Evolutionary conservation across 1,140 invertebrate species (phyloP), one percentile per base, ranked within the genome.

Genomic region (Drosophila ohnishii): DNA sequence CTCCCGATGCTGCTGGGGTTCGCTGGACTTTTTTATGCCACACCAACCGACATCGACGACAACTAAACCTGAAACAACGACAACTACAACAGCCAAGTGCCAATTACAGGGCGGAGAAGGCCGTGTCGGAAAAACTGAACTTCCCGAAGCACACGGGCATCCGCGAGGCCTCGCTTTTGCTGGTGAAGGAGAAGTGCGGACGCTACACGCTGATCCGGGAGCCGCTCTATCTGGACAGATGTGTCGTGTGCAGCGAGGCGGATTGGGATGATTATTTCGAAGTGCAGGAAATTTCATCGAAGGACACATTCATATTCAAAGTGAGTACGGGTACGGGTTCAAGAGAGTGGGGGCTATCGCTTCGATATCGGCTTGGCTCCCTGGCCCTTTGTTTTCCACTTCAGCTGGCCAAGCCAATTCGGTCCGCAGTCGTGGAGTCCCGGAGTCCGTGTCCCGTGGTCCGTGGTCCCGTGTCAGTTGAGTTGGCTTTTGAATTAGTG

Each of bases 241-340:
- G 97, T 92, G 96, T 98, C 64, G 95, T 98, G 42, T 96, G 96
- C 78, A 95, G 95, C 74, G 97, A 98, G 87, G 95, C 95, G 51
- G 96, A 97, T 86, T 95, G 95, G 85, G 96, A 97, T 91, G 97
- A 98, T 92, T 97, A 97, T 91, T 98, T 99, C 92, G 98, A 99
- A 94, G 94, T 99, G 78, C 97, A 98, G 92, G 97, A 99, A 92
- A 94, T 98, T 70, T 95, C 95, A 71, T 97, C 96, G 56, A 98
- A 97, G 92, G 97, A 99, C 90, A 96, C 97, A 50, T 98, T 96
- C 92, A 96, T 98, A 90, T 97, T 99, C 92, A 98, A 98, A 95
- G 97, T 98, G 93, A 91, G 90, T 90, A 90, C 59, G 35, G 56
- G 72, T 9, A 32, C 25, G 60, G 30, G 35, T 35, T 16, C n/a